Percentiles rank a stretch among this genome's conserved stretches.
Conservation (phyloP, 2,113 vertebrate species). For the Daphoenositta chrysoptera region DNA sequence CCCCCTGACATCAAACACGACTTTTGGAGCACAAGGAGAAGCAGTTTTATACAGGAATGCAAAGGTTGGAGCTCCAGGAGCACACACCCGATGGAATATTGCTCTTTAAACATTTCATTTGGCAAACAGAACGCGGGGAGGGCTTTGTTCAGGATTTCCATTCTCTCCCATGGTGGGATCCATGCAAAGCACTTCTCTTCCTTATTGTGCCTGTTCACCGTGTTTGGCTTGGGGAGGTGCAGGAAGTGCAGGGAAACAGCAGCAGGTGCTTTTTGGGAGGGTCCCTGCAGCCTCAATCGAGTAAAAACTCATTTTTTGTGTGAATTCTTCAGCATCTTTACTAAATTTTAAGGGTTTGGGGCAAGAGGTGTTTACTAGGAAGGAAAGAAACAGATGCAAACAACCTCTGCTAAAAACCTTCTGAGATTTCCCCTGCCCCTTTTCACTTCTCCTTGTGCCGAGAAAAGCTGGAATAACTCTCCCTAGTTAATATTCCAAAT, state of each 20-base stretch:
- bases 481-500: background rate
- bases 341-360: background rate
- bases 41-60: background rate
- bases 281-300: background rate
- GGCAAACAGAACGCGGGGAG: background rate
- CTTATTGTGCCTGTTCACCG: background rate
- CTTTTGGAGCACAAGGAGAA: background rate
- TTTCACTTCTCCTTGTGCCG: background rate
- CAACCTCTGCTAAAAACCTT: background rate
- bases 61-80: background rate
- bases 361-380: background rate
- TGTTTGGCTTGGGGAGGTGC: background rate
- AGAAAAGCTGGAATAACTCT: background rate
- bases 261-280: background rate
- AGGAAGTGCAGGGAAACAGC: background rate
- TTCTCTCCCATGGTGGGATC: background rate
- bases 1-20: background rate
- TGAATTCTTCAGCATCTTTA: background rate
- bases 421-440: background rate
- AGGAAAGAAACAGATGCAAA: background rate
- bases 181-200: background rate
- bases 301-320: background rate
- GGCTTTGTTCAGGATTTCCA: background rate
- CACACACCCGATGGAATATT: background rate
- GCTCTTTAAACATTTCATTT: background rate